Evolutionary conservation across 2,113 vertebrate genomes (phyloP).

Genomic region (Heteronetta atricapilla): DNA sequence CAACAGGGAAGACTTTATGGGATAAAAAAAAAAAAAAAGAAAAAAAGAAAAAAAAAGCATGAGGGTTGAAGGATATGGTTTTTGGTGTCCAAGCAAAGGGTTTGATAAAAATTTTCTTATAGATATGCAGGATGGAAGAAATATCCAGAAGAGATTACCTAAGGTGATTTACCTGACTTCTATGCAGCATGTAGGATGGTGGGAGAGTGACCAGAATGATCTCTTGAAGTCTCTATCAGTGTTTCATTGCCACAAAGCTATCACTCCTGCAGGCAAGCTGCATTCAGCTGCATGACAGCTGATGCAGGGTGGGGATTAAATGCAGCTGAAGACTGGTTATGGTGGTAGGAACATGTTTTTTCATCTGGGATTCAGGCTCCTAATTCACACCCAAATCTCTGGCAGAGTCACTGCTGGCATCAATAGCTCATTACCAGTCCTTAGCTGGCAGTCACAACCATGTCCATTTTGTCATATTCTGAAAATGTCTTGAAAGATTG

Average conservation of each 20-base stretch:
- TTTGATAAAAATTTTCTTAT: not conserved
- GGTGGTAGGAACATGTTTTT: not conserved
- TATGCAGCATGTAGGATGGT: not conserved
- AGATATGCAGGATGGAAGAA: not conserved
- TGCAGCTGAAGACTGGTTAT: not conserved
- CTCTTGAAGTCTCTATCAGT: not conserved
- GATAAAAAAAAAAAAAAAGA: slow-evolving; percentile 34
- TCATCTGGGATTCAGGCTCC: slow-evolving; percentile 6
- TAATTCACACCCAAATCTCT: not conserved
- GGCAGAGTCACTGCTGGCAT: not conserved
- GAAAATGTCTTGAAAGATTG: not conserved
- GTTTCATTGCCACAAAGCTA: not conserved
- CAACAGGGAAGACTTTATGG: not conserved
- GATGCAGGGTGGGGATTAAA: slow-evolving; percentile 1
- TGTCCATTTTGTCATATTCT: not conserved
- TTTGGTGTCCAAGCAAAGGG: not conserved
- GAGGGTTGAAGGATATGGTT: not conserved
- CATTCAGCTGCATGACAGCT: slow-evolving; percentile 43
- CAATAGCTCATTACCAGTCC: not conserved
- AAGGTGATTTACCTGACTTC: not conserved
- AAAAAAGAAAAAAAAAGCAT: slow-evolving; percentile 39
- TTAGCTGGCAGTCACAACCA: not conserved
- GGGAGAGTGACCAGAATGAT: not conserved
- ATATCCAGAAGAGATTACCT: not conserved
- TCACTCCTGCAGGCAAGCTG: not conserved